These are phyloP conservation scores for Babyrousa celebensis DNA, from an alignment of 2,797 vertebrate genomes.

Conservation along the genomic window DNA sequence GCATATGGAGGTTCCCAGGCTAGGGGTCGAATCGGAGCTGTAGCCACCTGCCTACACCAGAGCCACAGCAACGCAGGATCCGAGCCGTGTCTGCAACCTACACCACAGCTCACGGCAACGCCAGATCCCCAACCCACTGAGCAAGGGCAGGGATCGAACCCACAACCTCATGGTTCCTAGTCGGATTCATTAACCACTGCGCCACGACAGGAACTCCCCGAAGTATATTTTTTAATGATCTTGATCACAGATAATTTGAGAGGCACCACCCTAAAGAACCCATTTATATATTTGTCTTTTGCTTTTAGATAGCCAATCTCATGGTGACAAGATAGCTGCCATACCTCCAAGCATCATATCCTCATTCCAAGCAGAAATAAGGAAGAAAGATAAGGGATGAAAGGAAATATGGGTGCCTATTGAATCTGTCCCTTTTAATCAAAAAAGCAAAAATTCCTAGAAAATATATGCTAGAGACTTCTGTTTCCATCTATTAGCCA, in stretches of 20 bases:
- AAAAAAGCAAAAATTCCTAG: background rate
- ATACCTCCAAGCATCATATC: background rate
- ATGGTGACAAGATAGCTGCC: background rate
- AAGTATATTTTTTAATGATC: background rate
- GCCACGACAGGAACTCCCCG: too few relatives aligned
- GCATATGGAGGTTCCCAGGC: too few relatives aligned
- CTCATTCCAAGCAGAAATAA: background rate
- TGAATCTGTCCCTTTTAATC: constrained; percentile 1
- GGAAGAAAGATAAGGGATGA: background rate
- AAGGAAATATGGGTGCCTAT: background rate
- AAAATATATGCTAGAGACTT: background rate
- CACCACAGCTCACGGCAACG: too few relatives aligned
- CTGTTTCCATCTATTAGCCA: background rate
- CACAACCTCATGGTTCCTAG: too few relatives aligned
- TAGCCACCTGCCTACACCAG: too few relatives aligned
- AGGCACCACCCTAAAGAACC: background rate
- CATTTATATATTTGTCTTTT: background rate
- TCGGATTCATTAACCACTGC: too few relatives aligned
- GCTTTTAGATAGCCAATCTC: background rate
- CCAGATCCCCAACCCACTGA: too few relatives aligned
- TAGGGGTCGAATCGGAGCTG: too few relatives aligned
- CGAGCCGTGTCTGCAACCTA: too few relatives aligned
- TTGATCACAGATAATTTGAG: background rate
- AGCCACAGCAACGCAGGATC: too few relatives aligned
- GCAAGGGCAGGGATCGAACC: too few relatives aligned